Evolutionary conservation across 2,888 invertebrate genomes (phyloP), one percentile per base, ranked within the genome.

Genomic region (Sinhomidia bicolor): DNA sequence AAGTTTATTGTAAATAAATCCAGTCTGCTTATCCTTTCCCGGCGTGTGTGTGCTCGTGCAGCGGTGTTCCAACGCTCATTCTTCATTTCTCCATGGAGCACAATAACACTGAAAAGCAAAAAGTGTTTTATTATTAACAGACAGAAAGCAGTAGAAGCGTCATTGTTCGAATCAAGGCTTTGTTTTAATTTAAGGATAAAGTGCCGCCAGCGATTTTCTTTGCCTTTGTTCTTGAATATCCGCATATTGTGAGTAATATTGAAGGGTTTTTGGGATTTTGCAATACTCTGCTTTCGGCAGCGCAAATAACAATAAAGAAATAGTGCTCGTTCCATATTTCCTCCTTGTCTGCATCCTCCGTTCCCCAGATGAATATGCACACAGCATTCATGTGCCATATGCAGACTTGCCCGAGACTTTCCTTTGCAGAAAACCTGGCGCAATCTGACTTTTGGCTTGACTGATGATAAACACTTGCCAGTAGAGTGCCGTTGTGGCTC

Each of bases 131-230:
- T 60, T 60, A 60, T 60, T 29, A 60, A 26, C 9, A n/a, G 6
- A 3, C 3, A 57, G 10, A 29, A 29, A 20, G 26, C 26, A 57
- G 20, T 23, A 10, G 4, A 20, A 10, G 12, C 57, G 60, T 29
- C 12, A 60, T 26, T 60, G 51, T 60, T 26, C 9, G 29, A 23
- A 23, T 12, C 26, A 26, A 5, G 1, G 29, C 12, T 54, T 26
- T 26, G 60, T 60, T 60, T 60, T 60, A 60, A 57, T 57, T 57
- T 57, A 60, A 60, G 29, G 60, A 60, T 9, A 23, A 60, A 60
- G 12, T 14, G 60, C 60, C 60, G 60, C 12, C 26, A 60, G 60
- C 26, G 12, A 3, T 60, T 14, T 60, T 60, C 12, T 5, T 26
- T 12, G 12, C 60, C 3, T 17, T 51, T 51, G 51, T 17, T 1